These are phyloP conservation scores for Leptinotarsa peninsularis DNA, from an alignment of 2,888 invertebrate genomes.

Conservation along the genomic window DNA sequence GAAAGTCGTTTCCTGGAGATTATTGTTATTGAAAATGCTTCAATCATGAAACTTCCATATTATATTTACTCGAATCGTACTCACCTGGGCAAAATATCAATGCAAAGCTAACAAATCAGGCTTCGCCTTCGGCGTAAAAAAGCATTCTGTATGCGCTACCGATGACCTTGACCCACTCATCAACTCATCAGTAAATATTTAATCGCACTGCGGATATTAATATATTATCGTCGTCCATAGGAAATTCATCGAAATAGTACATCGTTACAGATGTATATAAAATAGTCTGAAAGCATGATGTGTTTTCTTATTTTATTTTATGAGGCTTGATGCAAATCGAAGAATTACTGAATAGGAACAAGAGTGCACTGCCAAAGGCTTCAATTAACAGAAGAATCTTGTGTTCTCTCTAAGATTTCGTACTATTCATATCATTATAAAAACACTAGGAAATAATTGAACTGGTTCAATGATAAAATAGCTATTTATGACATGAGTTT, in stretches of 20 bases:
- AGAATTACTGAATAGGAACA: too few relatives aligned
- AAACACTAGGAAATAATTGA: too few relatives aligned
- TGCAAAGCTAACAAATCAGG: background rate
- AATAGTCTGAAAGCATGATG: background rate
- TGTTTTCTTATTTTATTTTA: background rate
- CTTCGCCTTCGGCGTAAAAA: background rate
- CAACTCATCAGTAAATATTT: constrained; percentile 26
- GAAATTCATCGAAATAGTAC: background rate
- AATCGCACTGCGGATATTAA: constrained; percentile 13
- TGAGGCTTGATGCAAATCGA: too few relatives aligned
- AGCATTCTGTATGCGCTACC: background rate
- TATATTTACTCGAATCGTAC: background rate
- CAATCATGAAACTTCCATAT: background rate
- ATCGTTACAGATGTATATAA: background rate
- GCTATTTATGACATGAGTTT: too few relatives aligned
- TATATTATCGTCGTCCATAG: background rate
- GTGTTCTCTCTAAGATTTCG: too few relatives aligned
- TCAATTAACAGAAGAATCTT: too few relatives aligned
- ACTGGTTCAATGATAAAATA: too few relatives aligned
- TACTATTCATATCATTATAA: too few relatives aligned
- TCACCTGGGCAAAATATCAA: background rate
- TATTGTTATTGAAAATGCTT: background rate
- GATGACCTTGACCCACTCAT: constrained; percentile 22
- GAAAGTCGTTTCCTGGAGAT: background rate
- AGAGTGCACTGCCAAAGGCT: too few relatives aligned